Percentiles rank a stretch among this genome's conserved stretches.
Evolutionary conservation across 2,113 vertebrate genomes (phyloP).

Genomic region (Illadopsis cleaveri): DNA sequence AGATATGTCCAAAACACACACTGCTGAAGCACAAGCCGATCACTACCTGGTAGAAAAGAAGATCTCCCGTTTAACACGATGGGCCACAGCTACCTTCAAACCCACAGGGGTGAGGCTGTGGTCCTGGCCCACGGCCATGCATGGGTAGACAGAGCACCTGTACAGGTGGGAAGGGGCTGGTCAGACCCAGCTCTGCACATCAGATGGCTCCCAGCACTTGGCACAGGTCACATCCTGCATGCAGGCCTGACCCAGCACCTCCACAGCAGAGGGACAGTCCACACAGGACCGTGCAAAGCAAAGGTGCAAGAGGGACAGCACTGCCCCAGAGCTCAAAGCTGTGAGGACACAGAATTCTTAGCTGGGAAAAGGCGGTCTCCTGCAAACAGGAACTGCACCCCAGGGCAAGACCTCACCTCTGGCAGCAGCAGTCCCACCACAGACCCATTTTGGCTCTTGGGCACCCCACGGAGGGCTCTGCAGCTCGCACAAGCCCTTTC

Average conservation of each 20-base stretch:
- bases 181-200: background rate
- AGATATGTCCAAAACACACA: fast-evolving
- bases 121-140: fast-evolving
- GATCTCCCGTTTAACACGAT: fast-evolving
- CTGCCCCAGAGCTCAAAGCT: background rate
- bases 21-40: fast-evolving
- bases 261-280: background rate
- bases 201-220: fast-evolving
- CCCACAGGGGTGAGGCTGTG: fast-evolving
- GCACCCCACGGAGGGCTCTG: fast-evolving
- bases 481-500: background rate
- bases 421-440: background rate
- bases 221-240: background rate
- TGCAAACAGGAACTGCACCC: background rate
- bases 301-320: background rate
- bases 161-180: fast-evolving
- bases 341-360: background rate
- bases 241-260: background rate
- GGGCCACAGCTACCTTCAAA: fast-evolving
- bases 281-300: no score
- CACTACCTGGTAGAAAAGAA: fast-evolving
- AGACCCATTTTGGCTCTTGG: background rate
- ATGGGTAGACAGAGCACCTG: fast-evolving
- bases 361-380: background rate
- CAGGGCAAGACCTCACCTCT: background rate